Conservation (phyloP, 1,140 invertebrate species). For the Papilio dardanus region DNA sequence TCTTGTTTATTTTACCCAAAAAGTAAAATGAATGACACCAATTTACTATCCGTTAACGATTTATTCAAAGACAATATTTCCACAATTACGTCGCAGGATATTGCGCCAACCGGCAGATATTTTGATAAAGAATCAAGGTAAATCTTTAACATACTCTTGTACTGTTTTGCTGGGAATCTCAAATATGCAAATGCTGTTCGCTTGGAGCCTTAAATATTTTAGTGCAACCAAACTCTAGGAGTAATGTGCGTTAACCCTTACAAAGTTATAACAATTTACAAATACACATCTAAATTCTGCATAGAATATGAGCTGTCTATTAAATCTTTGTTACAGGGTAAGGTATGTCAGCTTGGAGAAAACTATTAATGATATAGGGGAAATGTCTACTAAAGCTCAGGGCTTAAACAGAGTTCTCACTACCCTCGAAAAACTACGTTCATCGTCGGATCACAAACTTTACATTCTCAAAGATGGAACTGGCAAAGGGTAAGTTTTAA, state of each 20-base stretch:
- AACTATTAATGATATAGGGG: background rate
- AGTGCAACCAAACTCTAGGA: background rate
- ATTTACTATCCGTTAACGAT: background rate
- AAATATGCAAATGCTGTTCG: background rate
- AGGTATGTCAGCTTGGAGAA: background rate
- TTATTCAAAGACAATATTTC: background rate
- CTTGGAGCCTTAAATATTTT: background rate
- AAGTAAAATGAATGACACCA: background rate
- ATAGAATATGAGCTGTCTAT: background rate
- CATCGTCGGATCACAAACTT: constrained; percentile 86
- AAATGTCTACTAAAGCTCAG: constrained; percentile 80
- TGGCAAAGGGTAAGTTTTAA: constrained; percentile 83
- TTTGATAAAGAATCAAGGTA: background rate
- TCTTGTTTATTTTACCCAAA: background rate
- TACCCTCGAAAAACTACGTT: constrained; percentile 85
- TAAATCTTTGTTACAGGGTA: background rate
- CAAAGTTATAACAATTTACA: background rate
- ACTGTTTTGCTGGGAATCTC: too few relatives aligned
- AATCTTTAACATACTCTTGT: background rate
- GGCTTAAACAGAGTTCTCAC: constrained; percentile 88
- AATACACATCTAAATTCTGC: background rate
- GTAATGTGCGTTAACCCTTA: too few relatives aligned
- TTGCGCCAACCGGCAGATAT: background rate
- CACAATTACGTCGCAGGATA: background rate
- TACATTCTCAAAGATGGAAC: constrained; percentile 87